Conservation (phyloP, 30 jellyfish, hydroid and myxozoan genomes). For the Catostylus mosaicus region DNA sequence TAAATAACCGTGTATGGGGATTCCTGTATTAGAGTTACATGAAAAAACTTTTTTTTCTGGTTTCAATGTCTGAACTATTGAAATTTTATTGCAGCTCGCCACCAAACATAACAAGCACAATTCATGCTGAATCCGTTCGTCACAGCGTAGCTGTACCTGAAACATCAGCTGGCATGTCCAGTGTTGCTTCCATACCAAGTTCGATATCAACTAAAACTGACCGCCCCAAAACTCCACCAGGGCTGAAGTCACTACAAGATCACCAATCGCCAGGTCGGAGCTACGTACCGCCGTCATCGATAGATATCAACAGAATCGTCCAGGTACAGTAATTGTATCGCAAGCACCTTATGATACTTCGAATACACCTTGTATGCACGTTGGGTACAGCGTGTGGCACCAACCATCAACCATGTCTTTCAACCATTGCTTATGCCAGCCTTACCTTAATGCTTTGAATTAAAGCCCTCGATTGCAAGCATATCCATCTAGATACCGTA, state of each 20-base stretch:
- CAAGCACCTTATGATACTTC: no score
- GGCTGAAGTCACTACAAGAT: conserved; percentile 81
- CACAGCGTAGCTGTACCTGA: conserved; percentile 77
- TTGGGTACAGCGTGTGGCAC: no score
- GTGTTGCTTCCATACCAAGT: conserved; percentile 51
- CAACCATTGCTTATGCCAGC: no score
- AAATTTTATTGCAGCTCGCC: conserved; percentile 38
- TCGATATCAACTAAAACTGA: conserved; percentile 54
- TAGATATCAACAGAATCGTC: conserved; percentile 64
- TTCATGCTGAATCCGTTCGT: conserved; percentile 67
- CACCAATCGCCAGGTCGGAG: conserved; percentile 58
- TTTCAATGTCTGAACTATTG: no score
- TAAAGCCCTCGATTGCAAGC: no score
- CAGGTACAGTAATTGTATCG: conserved; percentile 42
- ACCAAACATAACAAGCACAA: conserved; percentile 51
- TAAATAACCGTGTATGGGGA: no score
- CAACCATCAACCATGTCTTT: no score
- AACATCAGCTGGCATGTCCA: conserved; percentile 31
- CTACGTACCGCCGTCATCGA: conserved; percentile 65
- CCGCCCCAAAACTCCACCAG: conserved; percentile 98
- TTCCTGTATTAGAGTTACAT: no score
- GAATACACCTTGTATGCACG: no score
- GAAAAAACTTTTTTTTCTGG: no score
- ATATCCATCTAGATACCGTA: no score
- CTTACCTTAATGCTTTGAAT: no score